Conservation (phyloP, 2,113 vertebrate genomes). For the Paracanthobrama guichenoti region DNA sequence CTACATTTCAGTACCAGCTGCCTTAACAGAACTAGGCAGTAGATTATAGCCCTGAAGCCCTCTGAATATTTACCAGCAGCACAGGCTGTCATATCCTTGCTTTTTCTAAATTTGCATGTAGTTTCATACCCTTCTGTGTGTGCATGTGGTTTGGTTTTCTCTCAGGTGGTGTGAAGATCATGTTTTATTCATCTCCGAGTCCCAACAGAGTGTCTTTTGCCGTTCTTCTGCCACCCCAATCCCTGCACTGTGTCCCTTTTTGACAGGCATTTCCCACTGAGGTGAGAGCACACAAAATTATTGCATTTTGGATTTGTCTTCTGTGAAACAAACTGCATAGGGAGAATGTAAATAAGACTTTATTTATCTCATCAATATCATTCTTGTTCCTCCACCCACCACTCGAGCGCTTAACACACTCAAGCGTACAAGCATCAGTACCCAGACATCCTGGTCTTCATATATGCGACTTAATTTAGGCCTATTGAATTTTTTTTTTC, state of each 20-base stretch:
- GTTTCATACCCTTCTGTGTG: not conserved
- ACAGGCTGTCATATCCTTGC: slow-evolving; percentile 5
- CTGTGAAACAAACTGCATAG: slow-evolving; percentile 20
- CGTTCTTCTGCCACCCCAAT: slow-evolving; percentile 34
- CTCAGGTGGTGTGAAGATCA: slow-evolving; percentile 47
- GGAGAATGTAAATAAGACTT: slow-evolving; percentile 44
- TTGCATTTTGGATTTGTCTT: slow-evolving; percentile 33
- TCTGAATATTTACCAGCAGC: slow-evolving; percentile 21
- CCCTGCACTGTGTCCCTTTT: slow-evolving; percentile 5
- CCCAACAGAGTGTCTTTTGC: slow-evolving; percentile 42
- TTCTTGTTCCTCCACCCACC: not conserved
- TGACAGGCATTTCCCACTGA: slow-evolving; percentile 21
- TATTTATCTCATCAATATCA: slow-evolving; percentile 7
- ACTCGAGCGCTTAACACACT: slow-evolving; percentile 4
- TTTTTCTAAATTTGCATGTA: slow-evolving; percentile 21
- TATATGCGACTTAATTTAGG: not conserved
- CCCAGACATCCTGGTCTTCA: not conserved
- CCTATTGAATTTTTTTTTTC: not conserved
- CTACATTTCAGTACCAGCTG: slow-evolving; percentile 14
- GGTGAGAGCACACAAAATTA: slow-evolving; percentile 39
- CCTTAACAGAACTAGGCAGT: slow-evolving; percentile 28
- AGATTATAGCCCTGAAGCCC: not conserved
- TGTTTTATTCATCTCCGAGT: slow-evolving; percentile 55
- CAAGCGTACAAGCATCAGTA: not conserved
- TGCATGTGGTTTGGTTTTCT: slow-evolving; percentile 23